These are phyloP conservation scores for Hermodice carunculata DNA, from an alignment of 2,888 invertebrate genomes.

Conservation along the genomic window DNA sequence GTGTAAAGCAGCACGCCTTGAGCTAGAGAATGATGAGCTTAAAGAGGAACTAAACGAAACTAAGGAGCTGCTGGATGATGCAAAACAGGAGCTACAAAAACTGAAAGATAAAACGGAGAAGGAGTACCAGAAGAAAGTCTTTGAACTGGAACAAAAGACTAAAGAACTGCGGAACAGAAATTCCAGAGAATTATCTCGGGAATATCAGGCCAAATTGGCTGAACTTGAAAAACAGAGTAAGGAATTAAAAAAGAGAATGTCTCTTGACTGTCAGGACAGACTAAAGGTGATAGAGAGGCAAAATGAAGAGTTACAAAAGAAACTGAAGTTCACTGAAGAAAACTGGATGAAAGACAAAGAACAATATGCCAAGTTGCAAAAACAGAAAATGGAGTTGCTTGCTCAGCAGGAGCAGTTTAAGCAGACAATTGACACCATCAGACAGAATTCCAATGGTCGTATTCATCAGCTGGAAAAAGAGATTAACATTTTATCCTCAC, in stretches of 20 bases:
- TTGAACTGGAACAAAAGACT: conserved; percentile 21
- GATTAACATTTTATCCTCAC: neutral
- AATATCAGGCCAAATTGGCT: conserved; percentile 12
- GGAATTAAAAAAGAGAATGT: conserved; percentile 3
- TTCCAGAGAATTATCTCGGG: conserved; percentile 18
- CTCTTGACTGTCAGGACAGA: conserved; percentile 2
- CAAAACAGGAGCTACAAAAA: conserved; percentile 12
- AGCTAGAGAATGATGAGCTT: conserved; percentile 22
- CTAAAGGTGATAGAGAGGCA: conserved; percentile 10
- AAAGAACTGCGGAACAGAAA: conserved; percentile 8
- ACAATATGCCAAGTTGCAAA: conserved; percentile 1
- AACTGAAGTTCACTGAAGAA: neutral
- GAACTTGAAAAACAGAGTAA: conserved; percentile 11
- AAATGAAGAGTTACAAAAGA: conserved; percentile 3
- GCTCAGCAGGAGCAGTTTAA: conserved; percentile 20
- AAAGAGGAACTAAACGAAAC: conserved; percentile 12
- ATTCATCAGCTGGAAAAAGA: conserved; percentile 15
- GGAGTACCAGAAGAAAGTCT: conserved; percentile 12
- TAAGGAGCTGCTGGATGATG: neutral
- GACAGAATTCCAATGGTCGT: neutral
- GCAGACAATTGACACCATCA: conserved; percentile 1
- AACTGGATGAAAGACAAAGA: conserved; percentile 6
- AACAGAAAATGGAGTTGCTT: conserved; percentile 1
- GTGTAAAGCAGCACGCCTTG: conserved; percentile 9
- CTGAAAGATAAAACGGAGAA: neutral